Conservation (phyloP, 2,888 invertebrate species). For the Cheilosia soror region DNA sequence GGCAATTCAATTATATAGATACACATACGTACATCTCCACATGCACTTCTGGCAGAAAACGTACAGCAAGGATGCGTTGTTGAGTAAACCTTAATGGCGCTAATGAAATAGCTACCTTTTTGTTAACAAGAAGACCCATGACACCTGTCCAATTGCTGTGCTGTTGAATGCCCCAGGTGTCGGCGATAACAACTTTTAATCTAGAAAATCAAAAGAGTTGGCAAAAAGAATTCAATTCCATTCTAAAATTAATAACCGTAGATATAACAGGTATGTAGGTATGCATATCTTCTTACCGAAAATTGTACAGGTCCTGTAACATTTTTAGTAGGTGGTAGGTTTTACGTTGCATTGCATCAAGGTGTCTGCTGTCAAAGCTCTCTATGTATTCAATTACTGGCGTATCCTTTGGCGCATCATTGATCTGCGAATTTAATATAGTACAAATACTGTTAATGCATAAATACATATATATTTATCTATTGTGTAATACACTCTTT, state of each 20-base stretch:
- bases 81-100: slow-evolving; percentile 79
- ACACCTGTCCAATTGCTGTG: slow-evolving; percentile 80
- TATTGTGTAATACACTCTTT: too few species aligned
- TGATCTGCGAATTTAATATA: slow-evolving; percentile 20
- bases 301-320: slow-evolving; percentile 78
- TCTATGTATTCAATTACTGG: slow-evolving; percentile 24
- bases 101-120: slow-evolving; percentile 77
- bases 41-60: slow-evolving; percentile 78
- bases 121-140: slow-evolving; percentile 77
- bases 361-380: slow-evolving; percentile 76
- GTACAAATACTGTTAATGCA: too few species aligned
- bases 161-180: slow-evolving; percentile 78
- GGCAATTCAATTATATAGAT: slow-evolving; percentile 30
- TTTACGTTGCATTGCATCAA: slow-evolving; percentile 81
- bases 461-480: too few species aligned
- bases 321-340: slow-evolving; percentile 79
- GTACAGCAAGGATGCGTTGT: slow-evolving; percentile 76
- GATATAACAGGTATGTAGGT: too few species aligned
- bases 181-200: slow-evolving; percentile 75
- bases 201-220: slow-evolving; percentile 72
- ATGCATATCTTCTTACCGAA: slow-evolving; percentile 78
- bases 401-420: slow-evolving; percentile 29
- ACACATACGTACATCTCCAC: slow-evolving; percentile 80
- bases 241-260: neutral
- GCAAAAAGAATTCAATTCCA: neutral